Evolutionary conservation across 2,797 vertebrate genomes (phyloP).

Genomic region (Sebastes miniatus): DNA sequence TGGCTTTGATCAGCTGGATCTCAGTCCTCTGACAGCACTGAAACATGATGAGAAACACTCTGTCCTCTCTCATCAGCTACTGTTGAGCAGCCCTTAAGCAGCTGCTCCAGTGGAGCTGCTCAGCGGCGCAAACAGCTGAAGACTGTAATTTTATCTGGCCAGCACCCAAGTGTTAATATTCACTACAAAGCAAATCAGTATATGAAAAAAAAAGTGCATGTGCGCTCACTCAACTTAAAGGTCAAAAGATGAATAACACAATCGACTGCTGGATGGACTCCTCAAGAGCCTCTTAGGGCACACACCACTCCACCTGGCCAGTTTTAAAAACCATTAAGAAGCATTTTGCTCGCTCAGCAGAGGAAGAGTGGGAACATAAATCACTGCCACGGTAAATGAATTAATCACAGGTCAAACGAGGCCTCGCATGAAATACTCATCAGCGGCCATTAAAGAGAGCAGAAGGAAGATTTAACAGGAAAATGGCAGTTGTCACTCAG

Average conservation of each 20-base stretch:
- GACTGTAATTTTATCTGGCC: conserved; percentile 23
- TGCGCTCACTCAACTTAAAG: conserved; percentile 27
- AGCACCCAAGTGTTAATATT: conserved; percentile 26
- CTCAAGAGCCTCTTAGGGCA: conserved; percentile 26
- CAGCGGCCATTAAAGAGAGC: conserved; percentile 32
- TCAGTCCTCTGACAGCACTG: conserved; percentile 36
- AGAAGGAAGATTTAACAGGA: conserved; percentile 17
- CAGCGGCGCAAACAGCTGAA: conserved; percentile 27
- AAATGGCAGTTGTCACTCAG: conserved; percentile 22
- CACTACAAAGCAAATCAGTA: background rate
- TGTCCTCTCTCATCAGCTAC: conserved; percentile 32
- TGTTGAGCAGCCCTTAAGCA: conserved; percentile 36
- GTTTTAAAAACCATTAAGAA: conserved; percentile 54
- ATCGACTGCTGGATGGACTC: conserved; percentile 26
- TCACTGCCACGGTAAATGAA: conserved; percentile 41
- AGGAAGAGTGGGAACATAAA: conserved; percentile 54
- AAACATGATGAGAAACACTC: conserved; percentile 35
- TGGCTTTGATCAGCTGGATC: conserved; percentile 58
- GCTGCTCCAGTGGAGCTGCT: conserved; percentile 26
- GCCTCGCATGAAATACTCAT: conserved; percentile 44
- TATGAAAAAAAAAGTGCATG: conserved; percentile 2
- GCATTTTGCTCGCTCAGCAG: conserved; percentile 66
- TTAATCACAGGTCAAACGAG: conserved; percentile 57
- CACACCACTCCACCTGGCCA: conserved; percentile 42
- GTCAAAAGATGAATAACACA: conserved; percentile 43